phyloP scores from a whole-genome alignment of 2,888 invertebrate species.

The Pterobdella sp. region DNA sequence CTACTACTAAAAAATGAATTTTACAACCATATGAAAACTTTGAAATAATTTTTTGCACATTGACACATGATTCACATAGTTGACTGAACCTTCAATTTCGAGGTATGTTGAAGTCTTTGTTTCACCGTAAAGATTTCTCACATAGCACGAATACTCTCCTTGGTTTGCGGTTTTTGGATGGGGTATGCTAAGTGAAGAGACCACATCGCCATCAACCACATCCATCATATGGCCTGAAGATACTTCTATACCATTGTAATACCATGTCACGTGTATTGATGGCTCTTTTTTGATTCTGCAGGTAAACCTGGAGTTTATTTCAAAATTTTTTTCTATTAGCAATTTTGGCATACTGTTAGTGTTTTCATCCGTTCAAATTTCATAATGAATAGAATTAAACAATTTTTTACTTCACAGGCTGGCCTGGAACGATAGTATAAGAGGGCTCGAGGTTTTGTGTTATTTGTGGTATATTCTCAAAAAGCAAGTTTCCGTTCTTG shows the following conservation, averaged over 20 bases:
- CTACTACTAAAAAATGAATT: neutral
- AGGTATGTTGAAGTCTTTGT: conserved; percentile 9
- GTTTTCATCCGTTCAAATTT: too few species aligned
- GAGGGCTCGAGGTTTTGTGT: neutral
- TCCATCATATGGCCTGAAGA: conserved; percentile 25
- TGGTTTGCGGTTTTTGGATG: conserved; percentile 22
- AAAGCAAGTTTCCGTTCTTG: too few species aligned
- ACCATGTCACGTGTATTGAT: conserved; percentile 22
- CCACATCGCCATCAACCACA: conserved; percentile 26
- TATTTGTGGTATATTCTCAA: neutral
- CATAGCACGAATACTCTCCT: conserved; percentile 22
- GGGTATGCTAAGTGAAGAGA: conserved; percentile 13
- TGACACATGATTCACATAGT: too few species aligned
- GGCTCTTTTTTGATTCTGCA: conserved; percentile 20
- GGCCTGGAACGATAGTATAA: neutral
- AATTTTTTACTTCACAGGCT: conserved; percentile 1
- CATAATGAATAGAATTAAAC: neutral
- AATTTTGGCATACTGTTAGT: too few species aligned
- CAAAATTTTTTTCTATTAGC: too few species aligned
- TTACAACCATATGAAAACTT: too few species aligned
- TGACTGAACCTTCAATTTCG: conserved; percentile 10
- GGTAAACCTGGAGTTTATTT: conserved; percentile 7
- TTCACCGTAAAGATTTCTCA: conserved; percentile 21
- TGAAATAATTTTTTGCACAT: too few species aligned
- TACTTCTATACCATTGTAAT: conserved; percentile 25